Evolutionary conservation across 2,797 vertebrate genomes (phyloP).

Genomic region (Mergus octosetaceus): DNA sequence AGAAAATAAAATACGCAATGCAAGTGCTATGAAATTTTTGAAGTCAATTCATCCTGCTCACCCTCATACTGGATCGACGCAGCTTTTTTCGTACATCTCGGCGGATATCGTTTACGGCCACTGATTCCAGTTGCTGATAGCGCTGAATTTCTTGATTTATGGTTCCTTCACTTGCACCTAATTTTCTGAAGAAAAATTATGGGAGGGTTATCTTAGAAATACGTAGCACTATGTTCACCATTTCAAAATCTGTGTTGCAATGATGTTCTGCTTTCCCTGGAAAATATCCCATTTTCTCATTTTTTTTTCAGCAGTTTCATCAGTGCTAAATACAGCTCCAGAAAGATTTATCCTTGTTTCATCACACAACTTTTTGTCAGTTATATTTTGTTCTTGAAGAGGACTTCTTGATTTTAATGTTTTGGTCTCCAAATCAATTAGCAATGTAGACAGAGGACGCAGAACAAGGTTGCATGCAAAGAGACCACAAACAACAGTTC

Average conservation of each 20-base stretch:
- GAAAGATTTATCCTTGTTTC: neutral
- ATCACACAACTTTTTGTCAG: neutral
- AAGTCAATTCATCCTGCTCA: conserved; percentile 59
- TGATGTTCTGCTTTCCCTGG: neutral
- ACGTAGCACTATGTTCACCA: neutral
- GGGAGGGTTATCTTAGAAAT: neutral
- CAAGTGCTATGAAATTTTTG: neutral
- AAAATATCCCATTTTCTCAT: neutral
- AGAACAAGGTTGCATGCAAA: neutral
- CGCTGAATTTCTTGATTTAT: conserved; percentile 99
- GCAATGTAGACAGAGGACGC: neutral
- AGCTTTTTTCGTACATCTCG: conserved; percentile 97
- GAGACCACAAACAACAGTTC: neutral
- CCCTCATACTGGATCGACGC: conserved; percentile 98
- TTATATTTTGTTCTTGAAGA: neutral
- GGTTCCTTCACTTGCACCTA: conserved; percentile 97
- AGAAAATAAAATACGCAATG: neutral
- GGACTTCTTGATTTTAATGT: neutral
- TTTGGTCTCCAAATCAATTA: neutral
- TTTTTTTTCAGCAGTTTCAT: neutral
- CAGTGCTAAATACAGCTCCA: neutral
- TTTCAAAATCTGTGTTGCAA: neutral
- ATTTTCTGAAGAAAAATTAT: conserved; percentile 83
- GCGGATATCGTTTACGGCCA: conserved; percentile 97
- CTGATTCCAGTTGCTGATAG: conserved; percentile 96